A percentile compares a stretch with the other conserved stretches of the same genome.
phyloP scores from a whole-genome alignment of 2,113 vertebrate species.

The Cariama cristata region DNA sequence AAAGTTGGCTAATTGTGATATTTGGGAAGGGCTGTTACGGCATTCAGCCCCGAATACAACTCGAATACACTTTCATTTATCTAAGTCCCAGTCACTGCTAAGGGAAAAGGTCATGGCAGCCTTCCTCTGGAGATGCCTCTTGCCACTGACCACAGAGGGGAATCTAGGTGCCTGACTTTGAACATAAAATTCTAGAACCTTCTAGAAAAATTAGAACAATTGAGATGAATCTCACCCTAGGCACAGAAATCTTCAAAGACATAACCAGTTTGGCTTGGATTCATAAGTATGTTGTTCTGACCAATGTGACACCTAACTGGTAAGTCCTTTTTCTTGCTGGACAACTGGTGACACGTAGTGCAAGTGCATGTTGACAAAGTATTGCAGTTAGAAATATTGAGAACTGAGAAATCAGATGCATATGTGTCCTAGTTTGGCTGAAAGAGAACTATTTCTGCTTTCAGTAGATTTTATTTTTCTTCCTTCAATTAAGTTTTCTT shows the following conservation, averaged over 20 bases:
- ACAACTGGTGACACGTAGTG: neutral
- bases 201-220: neutral
- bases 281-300: neutral
- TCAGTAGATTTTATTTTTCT: too few species aligned
- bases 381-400: neutral
- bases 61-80: neutral
- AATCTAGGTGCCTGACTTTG: neutral
- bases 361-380: neutral
- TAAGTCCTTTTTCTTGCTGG: neutral
- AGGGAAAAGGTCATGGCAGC: neutral
- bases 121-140: neutral
- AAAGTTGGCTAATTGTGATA: neutral
- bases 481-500: too few species aligned
- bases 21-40: neutral
- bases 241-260: neutral
- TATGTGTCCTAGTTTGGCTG: too few species aligned
- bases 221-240: neutral
- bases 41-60: neutral
- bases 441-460: too few species aligned
- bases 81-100: neutral
- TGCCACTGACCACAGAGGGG: neutral
- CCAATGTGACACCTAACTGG: fast-evolving
- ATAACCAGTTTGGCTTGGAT: neutral
- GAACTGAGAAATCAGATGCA: neutral
- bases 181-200: neutral